These are phyloP conservation scores for Drosophila paramelanica DNA, from an alignment of 2,888 invertebrate species.

Conservation along the genomic window DNA sequence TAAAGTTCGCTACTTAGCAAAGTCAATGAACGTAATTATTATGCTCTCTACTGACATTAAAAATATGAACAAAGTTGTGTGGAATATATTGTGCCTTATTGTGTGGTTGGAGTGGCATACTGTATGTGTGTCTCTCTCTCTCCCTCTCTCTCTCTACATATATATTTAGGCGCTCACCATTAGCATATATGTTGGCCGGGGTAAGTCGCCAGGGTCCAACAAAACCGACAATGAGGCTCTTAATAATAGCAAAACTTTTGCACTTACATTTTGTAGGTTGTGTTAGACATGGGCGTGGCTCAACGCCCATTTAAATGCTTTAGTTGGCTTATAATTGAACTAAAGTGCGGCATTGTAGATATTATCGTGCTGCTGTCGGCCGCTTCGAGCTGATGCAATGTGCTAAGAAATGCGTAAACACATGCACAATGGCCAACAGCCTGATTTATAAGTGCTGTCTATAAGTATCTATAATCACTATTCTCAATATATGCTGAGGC, in stretches of 20 bases:
- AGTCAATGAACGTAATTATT: constrained; percentile 83
- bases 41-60: constrained; percentile 73
- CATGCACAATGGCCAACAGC: constrained; percentile 24
- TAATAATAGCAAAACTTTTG: constrained; percentile 79
- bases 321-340: constrained; percentile 52
- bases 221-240: constrained; percentile 76
- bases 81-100: constrained; percentile 69
- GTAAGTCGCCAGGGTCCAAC: constrained; percentile 71
- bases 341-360: constrained; percentile 34
- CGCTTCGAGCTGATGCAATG: constrained; percentile 25
- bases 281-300: constrained; percentile 38
- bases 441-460: constrained; percentile 45
- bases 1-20: constrained; percentile 78
- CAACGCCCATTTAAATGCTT: constrained; percentile 45
- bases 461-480: neutral
- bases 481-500: constrained; percentile 21
- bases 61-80: constrained; percentile 78
- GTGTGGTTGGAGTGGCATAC: constrained; percentile 24
- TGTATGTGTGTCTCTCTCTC: neutral
- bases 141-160: neutral
- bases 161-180: constrained; percentile 21
- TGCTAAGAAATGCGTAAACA: constrained; percentile 28
- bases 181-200: constrained; percentile 25
- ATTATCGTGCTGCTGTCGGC: constrained; percentile 32
- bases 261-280: constrained; percentile 61